These are phyloP conservation scores for Montipora efflorescens DNA, from an alignment of 64 coral and sea anemone species.

Conservation along the genomic window DNA sequence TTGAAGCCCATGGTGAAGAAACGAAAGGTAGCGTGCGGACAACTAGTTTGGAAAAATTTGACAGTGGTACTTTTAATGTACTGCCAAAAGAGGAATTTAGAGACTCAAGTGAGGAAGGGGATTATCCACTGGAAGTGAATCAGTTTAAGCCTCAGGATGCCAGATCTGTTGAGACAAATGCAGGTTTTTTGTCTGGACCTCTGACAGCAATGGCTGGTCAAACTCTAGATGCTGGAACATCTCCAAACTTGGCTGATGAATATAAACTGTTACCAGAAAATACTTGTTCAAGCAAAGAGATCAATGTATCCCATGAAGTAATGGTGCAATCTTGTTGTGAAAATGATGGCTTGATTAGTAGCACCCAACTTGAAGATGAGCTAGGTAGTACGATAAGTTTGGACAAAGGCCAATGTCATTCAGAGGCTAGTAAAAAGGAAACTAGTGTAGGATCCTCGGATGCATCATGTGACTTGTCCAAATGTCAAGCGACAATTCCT, in stretches of 20 bases:
- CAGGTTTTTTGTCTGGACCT: neutral
- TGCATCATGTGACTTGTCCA: neutral
- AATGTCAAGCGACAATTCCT: neutral
- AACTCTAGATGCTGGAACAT: neutral
- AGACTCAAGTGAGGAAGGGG: neutral
- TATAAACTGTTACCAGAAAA: neutral
- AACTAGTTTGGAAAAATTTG: neutral
- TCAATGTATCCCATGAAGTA: neutral
- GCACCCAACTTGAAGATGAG: neutral
- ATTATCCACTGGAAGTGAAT: neutral
- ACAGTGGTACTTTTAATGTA: conserved; percentile 3
- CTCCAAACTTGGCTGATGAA: neutral
- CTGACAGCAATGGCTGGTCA: neutral
- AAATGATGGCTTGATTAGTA: neutral
- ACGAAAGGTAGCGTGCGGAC: neutral
- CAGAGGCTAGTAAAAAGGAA: conserved; percentile 2
- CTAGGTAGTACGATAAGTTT: neutral
- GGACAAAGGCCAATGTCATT: neutral
- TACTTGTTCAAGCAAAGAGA: neutral
- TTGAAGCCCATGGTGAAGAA: neutral
- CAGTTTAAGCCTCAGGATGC: neutral
- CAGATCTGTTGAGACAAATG: neutral
- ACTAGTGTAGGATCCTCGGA: neutral
- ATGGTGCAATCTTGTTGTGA: neutral
- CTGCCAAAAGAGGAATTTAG: conserved; percentile 25